A percentile compares a stretch with the other conserved stretches of the same genome.
Conservation (phyloP, 1,140 invertebrate genomes). For the Euura lappo region DNA sequence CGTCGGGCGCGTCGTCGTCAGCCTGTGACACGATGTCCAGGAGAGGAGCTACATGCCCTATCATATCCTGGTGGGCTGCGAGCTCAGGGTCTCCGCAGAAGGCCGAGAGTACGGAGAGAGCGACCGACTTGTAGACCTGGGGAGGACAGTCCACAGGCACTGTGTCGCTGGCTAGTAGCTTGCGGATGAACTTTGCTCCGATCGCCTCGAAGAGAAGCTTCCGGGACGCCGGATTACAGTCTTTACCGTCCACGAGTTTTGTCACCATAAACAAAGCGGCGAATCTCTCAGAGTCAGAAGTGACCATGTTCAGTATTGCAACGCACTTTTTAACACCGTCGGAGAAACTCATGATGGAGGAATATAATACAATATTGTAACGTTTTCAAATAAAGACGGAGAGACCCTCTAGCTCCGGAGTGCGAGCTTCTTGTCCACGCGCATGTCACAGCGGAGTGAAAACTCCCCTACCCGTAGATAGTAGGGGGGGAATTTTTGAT, state of each 20-base stretch:
- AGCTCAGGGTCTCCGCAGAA: slow-evolving; percentile 82
- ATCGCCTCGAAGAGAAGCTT: slow-evolving; percentile 87
- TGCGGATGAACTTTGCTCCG: slow-evolving; percentile 82
- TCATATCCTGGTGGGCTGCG: slow-evolving; percentile 80
- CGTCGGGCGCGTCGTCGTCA: slow-evolving; percentile 82
- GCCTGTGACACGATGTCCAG: slow-evolving; percentile 81
- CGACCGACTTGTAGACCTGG: slow-evolving; percentile 87
- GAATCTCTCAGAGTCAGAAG: slow-evolving; percentile 89
- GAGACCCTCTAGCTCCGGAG: no score
- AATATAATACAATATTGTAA: no score
- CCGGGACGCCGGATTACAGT: slow-evolving; percentile 74
- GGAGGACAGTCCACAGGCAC: slow-evolving; percentile 84
- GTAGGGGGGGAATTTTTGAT: no score
- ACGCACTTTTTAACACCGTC: slow-evolving; percentile 84
- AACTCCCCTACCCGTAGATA: no score
- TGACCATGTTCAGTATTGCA: slow-evolving; percentile 75
- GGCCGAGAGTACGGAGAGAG: slow-evolving; percentile 80
- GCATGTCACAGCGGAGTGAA: no score
- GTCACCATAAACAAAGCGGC: slow-evolving; percentile 90
- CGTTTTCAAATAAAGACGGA: no score
- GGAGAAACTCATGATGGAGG: slow-evolving; percentile 59
- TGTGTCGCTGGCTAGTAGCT: slow-evolving; percentile 75
- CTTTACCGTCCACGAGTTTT: slow-evolving; percentile 81
- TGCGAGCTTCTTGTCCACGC: no score
- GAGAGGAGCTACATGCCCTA: slow-evolving; percentile 79